Percentiles rank a stretch among this genome's conserved stretches.
These are phyloP conservation scores for Vannuccia rotundouncinata DNA, from an alignment of 2,888 invertebrate genomes.

Conservation along the genomic window DNA sequence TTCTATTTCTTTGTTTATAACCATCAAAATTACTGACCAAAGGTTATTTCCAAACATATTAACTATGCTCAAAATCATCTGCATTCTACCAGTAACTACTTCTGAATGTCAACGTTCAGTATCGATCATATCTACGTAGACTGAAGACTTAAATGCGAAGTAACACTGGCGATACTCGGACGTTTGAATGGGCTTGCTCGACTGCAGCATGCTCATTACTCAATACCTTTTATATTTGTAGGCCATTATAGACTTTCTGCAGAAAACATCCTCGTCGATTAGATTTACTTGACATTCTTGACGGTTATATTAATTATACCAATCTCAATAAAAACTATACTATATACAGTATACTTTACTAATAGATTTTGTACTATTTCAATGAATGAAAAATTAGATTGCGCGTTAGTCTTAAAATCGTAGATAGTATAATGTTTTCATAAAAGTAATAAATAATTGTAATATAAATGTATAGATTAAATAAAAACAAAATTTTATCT, in stretches of 20 bases:
- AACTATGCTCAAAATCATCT: constrained; percentile 31
- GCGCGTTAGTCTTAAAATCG: too few species aligned
- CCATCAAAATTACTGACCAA: constrained; percentile 34
- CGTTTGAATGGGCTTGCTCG: constrained; percentile 33
- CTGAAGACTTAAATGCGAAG: constrained; percentile 34
- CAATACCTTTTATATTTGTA: constrained; percentile 27
- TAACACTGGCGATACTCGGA: constrained; percentile 24
- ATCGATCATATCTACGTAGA: constrained; percentile 11
- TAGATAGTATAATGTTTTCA: too few species aligned
- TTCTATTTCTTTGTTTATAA: constrained; percentile 1
- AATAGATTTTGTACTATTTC: too few species aligned
- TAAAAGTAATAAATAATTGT: too few species aligned
- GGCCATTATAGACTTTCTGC: constrained; percentile 27
- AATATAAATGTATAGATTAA: too few species aligned
- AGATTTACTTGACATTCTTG: constrained; percentile 22
- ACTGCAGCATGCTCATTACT: constrained; percentile 35
- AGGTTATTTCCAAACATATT: constrained; percentile 32
- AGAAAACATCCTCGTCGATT: constrained; percentile 19
- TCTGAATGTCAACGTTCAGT: constrained; percentile 35
- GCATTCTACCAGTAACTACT: constrained; percentile 17
- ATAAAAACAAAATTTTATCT: too few species aligned
- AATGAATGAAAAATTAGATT: too few species aligned
- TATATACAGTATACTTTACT: too few species aligned
- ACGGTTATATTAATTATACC: too few species aligned
- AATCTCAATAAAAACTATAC: too few species aligned